These are phyloP conservation scores for Brotula barbata DNA, from an alignment of 2,797 vertebrate genomes.

Conservation along the genomic window DNA sequence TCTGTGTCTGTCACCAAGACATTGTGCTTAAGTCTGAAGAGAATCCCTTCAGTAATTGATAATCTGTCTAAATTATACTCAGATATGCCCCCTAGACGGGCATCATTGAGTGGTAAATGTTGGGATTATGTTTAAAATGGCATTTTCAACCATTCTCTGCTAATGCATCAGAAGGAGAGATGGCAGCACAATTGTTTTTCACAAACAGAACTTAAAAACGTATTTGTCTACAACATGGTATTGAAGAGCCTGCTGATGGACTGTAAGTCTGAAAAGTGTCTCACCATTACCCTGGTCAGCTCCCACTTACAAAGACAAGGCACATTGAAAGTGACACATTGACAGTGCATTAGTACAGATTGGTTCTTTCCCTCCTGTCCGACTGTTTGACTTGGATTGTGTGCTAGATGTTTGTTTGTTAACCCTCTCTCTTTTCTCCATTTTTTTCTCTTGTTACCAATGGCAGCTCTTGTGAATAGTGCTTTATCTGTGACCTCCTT, in stretches of 20 bases:
- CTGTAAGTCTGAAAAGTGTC: conserved; percentile 44
- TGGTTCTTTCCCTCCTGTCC: conserved; percentile 69
- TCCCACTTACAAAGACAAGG: conserved; percentile 44
- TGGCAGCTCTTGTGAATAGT: conserved; percentile 92
- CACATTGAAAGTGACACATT: conserved; percentile 47
- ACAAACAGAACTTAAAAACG: conserved; percentile 38
- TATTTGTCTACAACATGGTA: conserved; percentile 36
- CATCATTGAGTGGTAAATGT: conserved; percentile 36
- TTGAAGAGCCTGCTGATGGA: conserved; percentile 52
- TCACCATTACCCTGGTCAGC: conserved; percentile 56
- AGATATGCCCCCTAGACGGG: conserved; percentile 40
- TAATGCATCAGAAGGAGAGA: conserved; percentile 71
- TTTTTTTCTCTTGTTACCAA: conserved; percentile 82
- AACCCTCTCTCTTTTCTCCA: conserved; percentile 84
- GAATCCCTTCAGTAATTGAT: conserved; percentile 33
- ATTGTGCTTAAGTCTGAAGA: conserved; percentile 51
- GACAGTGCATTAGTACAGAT: conserved; percentile 76
- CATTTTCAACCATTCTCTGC: conserved; percentile 74
- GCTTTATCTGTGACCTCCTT: conserved; percentile 90
- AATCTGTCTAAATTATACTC: conserved; percentile 16
- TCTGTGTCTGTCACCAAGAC: conserved; percentile 59
- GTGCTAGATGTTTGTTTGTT: conserved; percentile 82
- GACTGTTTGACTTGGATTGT: conserved; percentile 77
- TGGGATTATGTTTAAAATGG: conserved; percentile 34
- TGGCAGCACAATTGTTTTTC: conserved; percentile 52